Conservation (phyloP, 2,888 invertebrate genomes). For the Papilio gigon region DNA sequence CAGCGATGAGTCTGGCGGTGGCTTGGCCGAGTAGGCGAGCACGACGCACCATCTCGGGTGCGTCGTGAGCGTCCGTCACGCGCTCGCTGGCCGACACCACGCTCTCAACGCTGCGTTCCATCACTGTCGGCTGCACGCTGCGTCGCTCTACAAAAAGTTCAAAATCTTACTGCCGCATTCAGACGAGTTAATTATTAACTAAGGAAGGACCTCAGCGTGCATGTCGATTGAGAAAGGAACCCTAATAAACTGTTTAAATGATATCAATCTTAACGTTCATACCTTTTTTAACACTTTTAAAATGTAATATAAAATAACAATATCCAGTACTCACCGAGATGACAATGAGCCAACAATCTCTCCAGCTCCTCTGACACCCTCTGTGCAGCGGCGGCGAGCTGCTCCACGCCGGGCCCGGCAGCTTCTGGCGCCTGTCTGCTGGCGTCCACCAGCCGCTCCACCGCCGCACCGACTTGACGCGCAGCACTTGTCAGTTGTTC, state of each 20-base stretch:
- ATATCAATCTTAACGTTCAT: too few species aligned
- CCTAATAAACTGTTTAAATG: too few species aligned
- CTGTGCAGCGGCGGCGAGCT: slow-evolving; percentile 91
- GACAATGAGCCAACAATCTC: slow-evolving; percentile 94
- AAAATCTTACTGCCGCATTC: background rate
- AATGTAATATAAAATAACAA: too few species aligned
- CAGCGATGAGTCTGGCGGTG: slow-evolving; percentile 95
- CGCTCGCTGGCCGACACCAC: slow-evolving; percentile 95
- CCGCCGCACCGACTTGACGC: slow-evolving; percentile 95
- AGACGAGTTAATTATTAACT: too few species aligned
- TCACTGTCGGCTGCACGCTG: slow-evolving; percentile 83
- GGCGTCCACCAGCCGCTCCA: slow-evolving; percentile 92
- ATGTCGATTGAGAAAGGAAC: too few species aligned
- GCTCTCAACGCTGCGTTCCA: slow-evolving; percentile 92
- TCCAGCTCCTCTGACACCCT: slow-evolving; percentile 94
- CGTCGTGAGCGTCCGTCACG: slow-evolving; percentile 92
- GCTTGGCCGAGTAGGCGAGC: slow-evolving; percentile 96
- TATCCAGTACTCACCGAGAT: slow-evolving; percentile 84
- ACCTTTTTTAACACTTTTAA: too few species aligned
- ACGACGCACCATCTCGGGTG: slow-evolving; percentile 96
- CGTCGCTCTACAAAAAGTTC: slow-evolving; percentile 71
- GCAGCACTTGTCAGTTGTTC: slow-evolving; percentile 96
- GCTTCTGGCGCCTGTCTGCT: slow-evolving; percentile 77
- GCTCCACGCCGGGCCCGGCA: slow-evolving; percentile 86
- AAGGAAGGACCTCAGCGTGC: too few species aligned